These are phyloP conservation scores for Cranoglanis bouderius DNA, from an alignment of 2,113 vertebrate species.

Conservation along the genomic window DNA sequence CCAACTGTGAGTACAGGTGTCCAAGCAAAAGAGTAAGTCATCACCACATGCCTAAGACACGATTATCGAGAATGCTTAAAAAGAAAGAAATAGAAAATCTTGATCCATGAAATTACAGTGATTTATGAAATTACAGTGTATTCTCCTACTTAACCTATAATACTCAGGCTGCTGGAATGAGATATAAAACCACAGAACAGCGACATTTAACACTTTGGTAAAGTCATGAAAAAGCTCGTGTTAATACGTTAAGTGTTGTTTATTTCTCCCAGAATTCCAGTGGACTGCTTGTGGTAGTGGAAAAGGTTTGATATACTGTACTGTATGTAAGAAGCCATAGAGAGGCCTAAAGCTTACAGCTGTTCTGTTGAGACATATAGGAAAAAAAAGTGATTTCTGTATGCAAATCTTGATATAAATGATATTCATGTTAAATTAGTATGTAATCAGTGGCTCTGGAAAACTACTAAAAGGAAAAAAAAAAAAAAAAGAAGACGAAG, in stretches of 20 bases:
- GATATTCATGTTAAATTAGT: slow-evolving; percentile 67
- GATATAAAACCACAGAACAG: not conserved
- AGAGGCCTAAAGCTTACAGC: slow-evolving; percentile 55
- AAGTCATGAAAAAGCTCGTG: not conserved
- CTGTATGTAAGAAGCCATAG: slow-evolving; percentile 21
- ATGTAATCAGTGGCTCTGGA: slow-evolving; percentile 42
- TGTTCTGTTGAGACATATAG: slow-evolving; percentile 69
- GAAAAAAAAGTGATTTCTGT: slow-evolving; percentile 62
- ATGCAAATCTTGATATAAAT: slow-evolving; percentile 49
- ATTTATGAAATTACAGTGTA: slow-evolving; percentile 3
- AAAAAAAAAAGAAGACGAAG: too few relatives aligned
- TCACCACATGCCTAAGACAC: not conserved
- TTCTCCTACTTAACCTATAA: not conserved
- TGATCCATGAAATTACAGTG: slow-evolving; percentile 19
- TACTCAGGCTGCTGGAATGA: slow-evolving; percentile 13
- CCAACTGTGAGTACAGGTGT: not conserved
- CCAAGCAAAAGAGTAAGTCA: not conserved
- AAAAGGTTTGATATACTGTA: slow-evolving; percentile 54
- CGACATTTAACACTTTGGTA: slow-evolving; percentile 10
- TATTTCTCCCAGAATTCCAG: slow-evolving; percentile 58
- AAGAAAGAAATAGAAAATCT: not conserved
- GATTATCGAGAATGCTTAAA: not conserved
- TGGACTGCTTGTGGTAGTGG: slow-evolving; percentile 57
- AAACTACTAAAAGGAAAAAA: slow-evolving; percentile 36
- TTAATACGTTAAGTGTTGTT: slow-evolving; percentile 52